Base-by-base conservation (phyloP, 2,797 vertebrate species). In the Darevskia mixta region DNA sequence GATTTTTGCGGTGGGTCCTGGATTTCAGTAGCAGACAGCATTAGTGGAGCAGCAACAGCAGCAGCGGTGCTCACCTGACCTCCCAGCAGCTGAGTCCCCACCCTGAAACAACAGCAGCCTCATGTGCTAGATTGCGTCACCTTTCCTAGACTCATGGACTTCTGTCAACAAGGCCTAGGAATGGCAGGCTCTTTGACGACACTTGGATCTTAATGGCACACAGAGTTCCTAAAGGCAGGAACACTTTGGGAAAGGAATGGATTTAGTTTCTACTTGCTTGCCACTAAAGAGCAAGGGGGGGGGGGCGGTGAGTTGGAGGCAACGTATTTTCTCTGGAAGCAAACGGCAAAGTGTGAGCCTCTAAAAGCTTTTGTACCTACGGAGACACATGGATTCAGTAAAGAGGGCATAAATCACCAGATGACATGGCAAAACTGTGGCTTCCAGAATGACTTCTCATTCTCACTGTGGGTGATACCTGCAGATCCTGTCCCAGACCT, bases 291-390 rank as follows among this genome's bases (percentile, higher is more conserved):
- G n/a, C 9, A 0, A 25, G 3, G 20, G 8, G 5, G 11, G 29
- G 18, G 4, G 43, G 77, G 32, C 2, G 2, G 18, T 9, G n/a
- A 61, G 27, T 27, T 0, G 1, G 88, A 43, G 25, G 88, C 92
- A 94, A 87, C 1, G 49, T 29, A 8, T 93, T 95, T 95, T 18
- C 11, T 92, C 83, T 94, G 88, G 81, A 76, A 87, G 0, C 61
- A 90, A 90, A 66, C 69, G 66, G 66, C 88, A 93, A n/a, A 90
- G 20, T 67, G 43, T 83, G 43, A 90, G 29, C 83, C 9, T 85
- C 75, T 45, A 67, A 90, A 88, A 0, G 3, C 11, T 88, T 64
- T 91, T 89, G 17, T 88, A 90, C 64, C 92, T 76, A 25, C 41
- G 67, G 83, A 86, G 89, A 83, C 38, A 89, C 38, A 83, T 35